Base-by-base conservation (phyloP, 2,888 invertebrate species). In the Thera obeliscata region DNA sequence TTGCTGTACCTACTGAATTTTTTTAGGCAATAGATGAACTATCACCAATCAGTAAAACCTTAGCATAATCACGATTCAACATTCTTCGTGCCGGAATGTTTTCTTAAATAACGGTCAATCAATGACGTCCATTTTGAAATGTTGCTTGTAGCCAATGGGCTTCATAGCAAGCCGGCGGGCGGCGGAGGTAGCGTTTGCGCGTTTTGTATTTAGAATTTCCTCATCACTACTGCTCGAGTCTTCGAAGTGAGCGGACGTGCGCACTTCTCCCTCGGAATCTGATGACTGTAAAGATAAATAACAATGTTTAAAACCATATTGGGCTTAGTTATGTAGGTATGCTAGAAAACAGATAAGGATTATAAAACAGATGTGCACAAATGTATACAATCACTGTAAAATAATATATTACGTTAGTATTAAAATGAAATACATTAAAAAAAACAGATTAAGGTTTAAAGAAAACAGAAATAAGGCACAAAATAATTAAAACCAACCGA, bases 201-300 rank as follows among this genome's bases (percentile, higher is more conserved):
- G 77, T 78, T 86, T 88, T 61, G 87, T 82, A 78, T 88, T 87
- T 67, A 88, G 77, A 73, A 91, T 88, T 55, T 93, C 91, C 56
- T 93, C 93, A 74, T 92, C 93, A 83, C 90, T 87, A 75, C 90
- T 90, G 81, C 91, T 92, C 9, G 90, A 90, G 69, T 85, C 88
- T 65, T 91, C 87, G 78, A 87, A 87, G 73, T 80, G 88, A 68
- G 84, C 87, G 72, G 87, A 79, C 75, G 86, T 80, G 61, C 85
- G 85, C 67, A 87, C 81, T 72, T 87, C 88, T 63, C 86, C 88
- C 62, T 91, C 91, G 4, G 90, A 89, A 63, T 92, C 91, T 60
- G 89, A 88, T 36, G 88, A 89, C 90, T 91, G 83, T 41, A 78
- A 79, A 67, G 74, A 4, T 64, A 65, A 59, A 52, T 38, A 41